Evolutionary conservation across 2,797 vertebrate genomes (phyloP).

Genomic region (Monodelphis domestica): DNA sequence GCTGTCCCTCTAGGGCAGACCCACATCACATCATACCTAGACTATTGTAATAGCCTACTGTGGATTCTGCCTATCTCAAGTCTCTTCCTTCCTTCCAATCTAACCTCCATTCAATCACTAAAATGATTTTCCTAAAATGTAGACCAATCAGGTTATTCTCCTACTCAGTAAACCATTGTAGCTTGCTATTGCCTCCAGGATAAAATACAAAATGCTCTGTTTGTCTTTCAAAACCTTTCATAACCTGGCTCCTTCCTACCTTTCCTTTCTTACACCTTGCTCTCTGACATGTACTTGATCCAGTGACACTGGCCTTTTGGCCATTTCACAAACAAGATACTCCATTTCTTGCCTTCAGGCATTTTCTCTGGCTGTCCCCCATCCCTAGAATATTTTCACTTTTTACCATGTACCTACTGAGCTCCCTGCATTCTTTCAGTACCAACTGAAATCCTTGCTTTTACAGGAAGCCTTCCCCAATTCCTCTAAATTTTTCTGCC

Average conservation of each 20-base stretch:
- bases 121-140: background rate
- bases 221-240: background rate
- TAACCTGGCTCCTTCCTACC: background rate
- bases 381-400: background rate
- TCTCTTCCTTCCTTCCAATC: background rate
- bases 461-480: too few relatives aligned
- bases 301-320: background rate
- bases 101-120: background rate
- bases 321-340: background rate
- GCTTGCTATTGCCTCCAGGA: background rate
- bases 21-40: background rate
- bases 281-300: background rate
- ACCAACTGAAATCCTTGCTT: background rate
- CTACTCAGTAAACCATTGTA: background rate
- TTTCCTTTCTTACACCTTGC: background rate
- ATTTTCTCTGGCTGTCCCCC: background rate
- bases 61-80: background rate
- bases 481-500: background rate
- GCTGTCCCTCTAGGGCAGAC: background rate
- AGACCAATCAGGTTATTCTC: background rate
- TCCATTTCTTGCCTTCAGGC: background rate
- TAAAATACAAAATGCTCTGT: background rate
- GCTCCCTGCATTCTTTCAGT: background rate
- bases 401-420: background rate
- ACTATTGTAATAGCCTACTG: background rate